Percentiles rank a stretch among this genome's conserved stretches.
Conservation (phyloP, 2,797 vertebrate species). For the Gouania willdenowi region DNA sequence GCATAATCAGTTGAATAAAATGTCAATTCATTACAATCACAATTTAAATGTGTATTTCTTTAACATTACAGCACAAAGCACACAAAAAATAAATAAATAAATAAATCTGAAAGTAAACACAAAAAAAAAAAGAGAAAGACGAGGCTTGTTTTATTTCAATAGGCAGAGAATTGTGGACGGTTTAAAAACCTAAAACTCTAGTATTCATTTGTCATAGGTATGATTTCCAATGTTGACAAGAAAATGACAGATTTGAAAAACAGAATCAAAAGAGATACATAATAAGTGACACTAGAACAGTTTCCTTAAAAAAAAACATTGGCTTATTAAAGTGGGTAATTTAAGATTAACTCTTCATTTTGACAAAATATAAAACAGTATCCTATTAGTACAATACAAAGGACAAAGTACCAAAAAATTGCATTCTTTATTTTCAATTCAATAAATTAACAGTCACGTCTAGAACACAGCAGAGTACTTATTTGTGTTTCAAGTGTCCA, state of each 20-base stretch:
- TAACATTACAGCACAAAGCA: too few species aligned
- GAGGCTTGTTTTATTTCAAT: too few species aligned
- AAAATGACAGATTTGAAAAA: too few species aligned
- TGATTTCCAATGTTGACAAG: too few species aligned
- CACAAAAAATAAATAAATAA: too few species aligned
- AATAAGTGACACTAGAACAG: conserved; percentile 50
- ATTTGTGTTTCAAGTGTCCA: conserved; percentile 44
- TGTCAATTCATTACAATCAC: too few species aligned
- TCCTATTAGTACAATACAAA: conserved; percentile 45
- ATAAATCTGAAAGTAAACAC: too few species aligned
- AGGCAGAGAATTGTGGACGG: conserved; percentile 64
- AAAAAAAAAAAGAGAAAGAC: too few species aligned
- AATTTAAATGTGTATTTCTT: too few species aligned
- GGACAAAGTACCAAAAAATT: conserved; percentile 52
- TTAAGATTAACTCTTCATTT: conserved; percentile 29
- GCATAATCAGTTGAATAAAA: too few species aligned
- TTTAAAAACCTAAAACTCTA: conserved; percentile 50
- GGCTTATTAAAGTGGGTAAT: conserved; percentile 38
- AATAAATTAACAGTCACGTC: conserved; percentile 67
- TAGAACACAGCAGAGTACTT: conserved; percentile 32
- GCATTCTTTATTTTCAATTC: conserved; percentile 35
- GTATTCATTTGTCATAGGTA: conserved; percentile 49
- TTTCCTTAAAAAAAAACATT: too few species aligned
- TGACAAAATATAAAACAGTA: conserved; percentile 53
- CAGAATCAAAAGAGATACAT: conserved; percentile 17